Conservation (phyloP, 2,113 vertebrate genomes). For the Stigmatopora nigra region DNA sequence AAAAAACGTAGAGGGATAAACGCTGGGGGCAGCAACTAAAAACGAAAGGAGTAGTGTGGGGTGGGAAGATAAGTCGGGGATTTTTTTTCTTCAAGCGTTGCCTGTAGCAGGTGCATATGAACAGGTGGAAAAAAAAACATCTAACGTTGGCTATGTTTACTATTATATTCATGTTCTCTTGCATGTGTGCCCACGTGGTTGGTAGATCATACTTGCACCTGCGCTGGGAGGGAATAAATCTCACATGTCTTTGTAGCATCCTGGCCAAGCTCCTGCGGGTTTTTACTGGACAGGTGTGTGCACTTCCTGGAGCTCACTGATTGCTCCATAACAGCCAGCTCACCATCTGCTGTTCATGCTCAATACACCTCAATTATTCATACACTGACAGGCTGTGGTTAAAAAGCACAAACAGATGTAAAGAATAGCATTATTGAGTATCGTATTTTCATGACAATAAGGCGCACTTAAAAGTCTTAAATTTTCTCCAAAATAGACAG, state of each 20-base stretch:
- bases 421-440: constrained; percentile 25
- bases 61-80: constrained; percentile 8
- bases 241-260: neutral
- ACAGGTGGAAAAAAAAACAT: constrained; percentile 2
- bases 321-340: constrained; percentile 51
- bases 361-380: constrained; percentile 67
- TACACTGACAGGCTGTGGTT: constrained; percentile 34
- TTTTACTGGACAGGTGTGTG: constrained; percentile 52
- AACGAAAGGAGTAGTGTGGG: neutral
- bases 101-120: constrained; percentile 27
- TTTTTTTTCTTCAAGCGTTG: neutral
- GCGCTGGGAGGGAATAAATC: neutral
- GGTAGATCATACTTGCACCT: constrained; percentile 17
- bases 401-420: constrained; percentile 10
- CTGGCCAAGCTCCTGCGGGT: constrained; percentile 26
- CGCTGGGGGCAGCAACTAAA: constrained; percentile 8
- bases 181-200: constrained; percentile 21
- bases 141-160: constrained; percentile 19
- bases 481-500: too few relatives aligned
- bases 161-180: constrained; percentile 20
- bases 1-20: constrained; percentile 23
- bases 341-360: constrained; percentile 65
- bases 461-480: too few relatives aligned
- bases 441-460: too few relatives aligned
- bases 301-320: constrained; percentile 38